These are phyloP conservation scores for Augochlora pura DNA, from an alignment of 1,140 invertebrate genomes.

Conservation along the genomic window DNA sequence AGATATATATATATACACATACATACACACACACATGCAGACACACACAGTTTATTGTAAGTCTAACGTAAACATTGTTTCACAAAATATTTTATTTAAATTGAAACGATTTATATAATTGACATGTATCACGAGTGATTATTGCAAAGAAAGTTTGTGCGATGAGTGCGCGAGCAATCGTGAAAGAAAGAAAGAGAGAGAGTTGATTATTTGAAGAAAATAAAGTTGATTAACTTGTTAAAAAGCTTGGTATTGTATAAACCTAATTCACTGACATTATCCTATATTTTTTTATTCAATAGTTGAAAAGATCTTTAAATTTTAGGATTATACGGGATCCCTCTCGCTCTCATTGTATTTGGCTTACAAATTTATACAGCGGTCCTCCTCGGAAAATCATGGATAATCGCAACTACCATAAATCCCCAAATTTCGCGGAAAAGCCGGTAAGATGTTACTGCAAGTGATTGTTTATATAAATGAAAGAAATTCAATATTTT, in stretches of 20 bases:
- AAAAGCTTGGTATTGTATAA: constrained; percentile 8
- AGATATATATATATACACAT: neutral
- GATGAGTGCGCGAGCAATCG: neutral
- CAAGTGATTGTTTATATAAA: neutral
- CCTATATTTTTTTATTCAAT: neutral
- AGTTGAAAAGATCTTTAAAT: neutral
- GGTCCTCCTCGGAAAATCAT: constrained; percentile 86
- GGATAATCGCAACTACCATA: constrained; percentile 86
- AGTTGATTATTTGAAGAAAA: constrained; percentile 38
- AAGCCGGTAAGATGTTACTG: constrained; percentile 79
- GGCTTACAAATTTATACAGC: constrained; percentile 89
- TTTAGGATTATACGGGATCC: constrained; percentile 86
- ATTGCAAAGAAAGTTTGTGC: neutral
- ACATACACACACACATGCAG: neutral
- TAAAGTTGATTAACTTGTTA: constrained; percentile 38
- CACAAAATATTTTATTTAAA: constrained; percentile 27
- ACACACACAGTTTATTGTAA: neutral
- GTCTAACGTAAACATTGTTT: constrained; percentile 12
- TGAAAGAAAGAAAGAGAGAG: constrained; percentile 6
- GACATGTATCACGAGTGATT: constrained; percentile 10
- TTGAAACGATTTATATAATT: constrained; percentile 11
- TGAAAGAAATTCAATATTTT: neutral
- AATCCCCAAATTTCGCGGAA: constrained; percentile 85
- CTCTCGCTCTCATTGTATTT: constrained; percentile 85
- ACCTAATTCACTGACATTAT: neutral